Base-by-base conservation (phyloP, 2,797 vertebrate species). In the Pterois miles region DNA sequence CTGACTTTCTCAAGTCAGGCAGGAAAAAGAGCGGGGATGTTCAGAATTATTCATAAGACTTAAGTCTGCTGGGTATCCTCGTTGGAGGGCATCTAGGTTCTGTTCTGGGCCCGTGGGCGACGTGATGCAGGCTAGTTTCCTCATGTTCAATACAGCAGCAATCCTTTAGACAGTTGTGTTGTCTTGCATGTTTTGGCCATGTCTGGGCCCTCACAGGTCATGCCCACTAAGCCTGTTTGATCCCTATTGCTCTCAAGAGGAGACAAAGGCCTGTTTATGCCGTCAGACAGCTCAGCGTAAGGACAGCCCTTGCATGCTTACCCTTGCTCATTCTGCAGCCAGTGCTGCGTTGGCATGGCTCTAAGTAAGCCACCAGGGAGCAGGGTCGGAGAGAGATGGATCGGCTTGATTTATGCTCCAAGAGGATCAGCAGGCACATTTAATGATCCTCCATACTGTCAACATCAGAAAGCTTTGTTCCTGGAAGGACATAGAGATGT, bases 321-420 rank as follows among this genome's bases (percentile, higher is more conserved):
- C 86, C 83, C 82, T 86, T 88, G 88, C 91, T 92, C 86, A 85
- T 91, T 93, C 92, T 70, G 75, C 84, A 80, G 89, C 88, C 88
- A 81, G 72, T 73, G 89, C 92, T 91, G 92, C 66, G 86, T 90
- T 92, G 94, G 94, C 92, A 93, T 74, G 81, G 84, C 88, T 92
- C 90, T 92, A 91, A 93, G 89, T 88, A 81, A 90, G 89, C 92
- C 92, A 93, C 87, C 67, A 77, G 94, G 94, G 93, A 93, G 74
- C 54, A 16, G 64, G 90, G 88, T 88, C 86, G 74, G 86, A 70
- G 87, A 89, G 88, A 92, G 90, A 93, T 85, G 91, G 92, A 93
- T 93, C 87, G 91, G 87, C 91, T 93, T 94, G 93, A 95, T 95
- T 95, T 95, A 93, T 94, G 90, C 92, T 90, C 79, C 74, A 43